A percentile compares a stretch with the other conserved stretches of the same genome.
Conservation (phyloP, 92 coral and sea anemone species). For the Zoanthus gigantus region DNA sequence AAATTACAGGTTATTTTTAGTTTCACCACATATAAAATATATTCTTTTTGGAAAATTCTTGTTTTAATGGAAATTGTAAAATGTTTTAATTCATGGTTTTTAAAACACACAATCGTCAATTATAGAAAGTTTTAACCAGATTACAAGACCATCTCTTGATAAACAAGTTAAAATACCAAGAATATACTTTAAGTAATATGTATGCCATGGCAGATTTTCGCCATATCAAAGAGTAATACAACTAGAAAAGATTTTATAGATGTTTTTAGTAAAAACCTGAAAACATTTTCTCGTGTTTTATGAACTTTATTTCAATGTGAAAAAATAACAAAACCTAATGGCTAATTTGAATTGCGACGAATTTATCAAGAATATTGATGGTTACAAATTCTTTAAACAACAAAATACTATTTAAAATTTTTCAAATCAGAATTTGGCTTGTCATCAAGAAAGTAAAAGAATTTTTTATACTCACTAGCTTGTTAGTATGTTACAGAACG, state of each 20-base stretch:
- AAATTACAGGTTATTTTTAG: too few species aligned
- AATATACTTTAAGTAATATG: too few species aligned
- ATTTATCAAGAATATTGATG: neutral
- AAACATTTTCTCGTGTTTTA: too few species aligned
- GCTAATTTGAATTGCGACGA: neutral
- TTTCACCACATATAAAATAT: neutral
- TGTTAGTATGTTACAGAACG: neutral
- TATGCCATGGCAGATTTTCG: too few species aligned
- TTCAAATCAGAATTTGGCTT: neutral
- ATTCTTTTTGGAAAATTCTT: neutral
- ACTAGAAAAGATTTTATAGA: too few species aligned
- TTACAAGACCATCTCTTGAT: neutral
- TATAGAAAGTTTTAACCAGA: neutral
- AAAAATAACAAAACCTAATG: too few species aligned
- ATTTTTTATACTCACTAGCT: neutral
- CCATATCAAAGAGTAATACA: too few species aligned
- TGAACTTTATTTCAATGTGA: too few species aligned
- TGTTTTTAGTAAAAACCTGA: too few species aligned
- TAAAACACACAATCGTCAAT: neutral
- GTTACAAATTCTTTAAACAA: neutral
- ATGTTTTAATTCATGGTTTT: neutral
- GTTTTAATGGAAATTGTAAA: neutral
- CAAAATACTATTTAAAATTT: neutral
- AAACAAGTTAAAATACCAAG: neutral
- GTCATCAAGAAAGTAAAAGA: neutral